Base-by-base conservation (phyloP, 2,888 invertebrate species). In the Drosophila aldrichi region DNA sequence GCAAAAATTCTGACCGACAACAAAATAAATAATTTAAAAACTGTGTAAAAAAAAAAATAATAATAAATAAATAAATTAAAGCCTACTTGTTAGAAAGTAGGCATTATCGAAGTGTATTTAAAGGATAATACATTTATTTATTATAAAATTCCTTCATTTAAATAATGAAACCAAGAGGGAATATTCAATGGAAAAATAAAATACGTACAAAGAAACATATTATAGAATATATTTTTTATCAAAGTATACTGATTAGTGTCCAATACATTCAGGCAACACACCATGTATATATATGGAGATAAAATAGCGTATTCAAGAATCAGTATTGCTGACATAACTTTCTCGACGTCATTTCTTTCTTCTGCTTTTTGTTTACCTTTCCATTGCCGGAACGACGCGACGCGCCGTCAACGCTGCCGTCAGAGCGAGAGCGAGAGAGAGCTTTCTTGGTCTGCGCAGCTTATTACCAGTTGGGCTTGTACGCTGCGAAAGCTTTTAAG, bases 401-500 rank as follows among this genome's bases (percentile, higher is more conserved):
- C 18, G 10, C 41, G 18, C 10, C 41, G 40, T 7, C 34, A 55
- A 10, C 52, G 46, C 9, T 38, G 59, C 25, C 56, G 59, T 57
- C 10, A 48, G 2, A 49, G 67, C 57, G 9, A 40, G n/a, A 64
- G 49, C 59, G 52, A 61, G 57, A 59, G 51, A 58, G 55, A 62
- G 63, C 51, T 52, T 64, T 56, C 41, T 36, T 32, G 38, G 43
- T 52, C 10, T 62, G 77, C 65, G 72, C 72, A 66, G 59, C 52
- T 36, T 40, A 62, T 75, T 63, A 76, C 67, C 70, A 59, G 55
- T 65, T 51, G 52, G 74, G 71, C 74, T 67, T 67, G 38, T 52
- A 64, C 61, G 62, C 58, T 56, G 18, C 4, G 9, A 56, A 74
- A 72, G 74, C 81, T 77, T 72, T 81, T 9, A 55, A 58, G 38